phyloP scores from a whole-genome alignment of 2,888 invertebrate species.

The Melinaea marsaeus region DNA sequence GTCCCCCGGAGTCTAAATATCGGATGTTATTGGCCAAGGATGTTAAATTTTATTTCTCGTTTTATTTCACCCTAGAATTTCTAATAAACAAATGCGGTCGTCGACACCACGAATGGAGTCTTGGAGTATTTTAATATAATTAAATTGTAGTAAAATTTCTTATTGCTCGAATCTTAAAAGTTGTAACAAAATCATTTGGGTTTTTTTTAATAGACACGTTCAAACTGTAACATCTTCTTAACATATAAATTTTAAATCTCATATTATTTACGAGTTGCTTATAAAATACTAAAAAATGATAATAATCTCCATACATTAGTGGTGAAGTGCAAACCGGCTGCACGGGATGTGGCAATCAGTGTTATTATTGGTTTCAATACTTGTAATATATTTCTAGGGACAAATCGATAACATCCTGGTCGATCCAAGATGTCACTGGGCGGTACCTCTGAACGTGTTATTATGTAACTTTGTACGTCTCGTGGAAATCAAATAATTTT shows the following conservation, averaged over 20 bases:
- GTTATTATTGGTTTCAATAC: constrained; percentile 4
- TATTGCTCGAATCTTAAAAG: background rate
- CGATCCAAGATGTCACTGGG: background rate
- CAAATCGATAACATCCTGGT: constrained; percentile 5
- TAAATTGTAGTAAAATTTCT: no score
- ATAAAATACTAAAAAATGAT: constrained; percentile 5
- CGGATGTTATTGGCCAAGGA: constrained; percentile 20
- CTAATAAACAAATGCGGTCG: constrained; percentile 19
- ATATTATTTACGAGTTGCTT: background rate
- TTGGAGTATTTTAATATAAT: constrained; percentile 1
- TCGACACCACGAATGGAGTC: background rate
- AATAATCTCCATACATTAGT: background rate
- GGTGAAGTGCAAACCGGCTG: background rate
- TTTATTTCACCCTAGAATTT: constrained; percentile 26
- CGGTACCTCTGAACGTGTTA: background rate
- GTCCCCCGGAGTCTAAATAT: background rate
- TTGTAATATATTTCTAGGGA: background rate
- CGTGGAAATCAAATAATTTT: background rate
- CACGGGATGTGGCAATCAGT: background rate
- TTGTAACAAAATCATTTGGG: no score
- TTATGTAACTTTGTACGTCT: background rate
- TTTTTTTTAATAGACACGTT: no score
- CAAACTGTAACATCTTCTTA: no score
- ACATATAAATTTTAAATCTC: no score
- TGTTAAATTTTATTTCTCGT: constrained; percentile 26